These are phyloP conservation scores for Lasiurus borealis DNA, from an alignment of 2,113 vertebrate genomes.

Conservation along the genomic window DNA sequence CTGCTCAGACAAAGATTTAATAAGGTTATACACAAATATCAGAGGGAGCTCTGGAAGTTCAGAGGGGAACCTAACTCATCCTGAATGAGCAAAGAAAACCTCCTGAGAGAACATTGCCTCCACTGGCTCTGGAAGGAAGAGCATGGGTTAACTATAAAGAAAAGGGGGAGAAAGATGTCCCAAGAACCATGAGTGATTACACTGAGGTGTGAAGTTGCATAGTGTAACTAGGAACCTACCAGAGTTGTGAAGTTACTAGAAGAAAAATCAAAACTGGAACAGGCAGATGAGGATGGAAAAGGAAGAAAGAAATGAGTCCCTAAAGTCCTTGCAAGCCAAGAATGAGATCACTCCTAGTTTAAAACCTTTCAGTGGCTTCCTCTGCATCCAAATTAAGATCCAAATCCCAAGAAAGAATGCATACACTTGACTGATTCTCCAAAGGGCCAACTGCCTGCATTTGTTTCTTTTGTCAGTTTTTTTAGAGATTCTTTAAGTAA, in stretches of 20 bases:
- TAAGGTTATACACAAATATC: neutral
- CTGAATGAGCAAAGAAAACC: neutral
- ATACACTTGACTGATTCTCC: neutral
- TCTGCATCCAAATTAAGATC: slow-evolving; percentile 16
- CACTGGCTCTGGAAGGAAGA: neutral
- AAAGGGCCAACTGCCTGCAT: neutral
- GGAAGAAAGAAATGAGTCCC: neutral
- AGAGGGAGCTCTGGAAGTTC: neutral
- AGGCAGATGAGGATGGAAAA: neutral
- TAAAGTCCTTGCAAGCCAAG: slow-evolving; percentile 41
- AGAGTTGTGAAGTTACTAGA: neutral
- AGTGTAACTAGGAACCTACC: neutral
- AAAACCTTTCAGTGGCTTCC: neutral
- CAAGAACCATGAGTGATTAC: neutral
- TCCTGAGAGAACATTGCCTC: neutral
- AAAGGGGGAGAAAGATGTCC: neutral
- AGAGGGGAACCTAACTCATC: neutral
- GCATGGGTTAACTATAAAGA: neutral
- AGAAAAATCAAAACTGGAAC: slow-evolving; percentile 13
- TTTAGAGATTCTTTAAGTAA: slow-evolving; percentile 38
- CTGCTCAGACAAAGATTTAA: neutral
- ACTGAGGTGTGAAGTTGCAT: too few species aligned
- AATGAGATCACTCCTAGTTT: slow-evolving; percentile 38
- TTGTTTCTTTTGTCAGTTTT: neutral
- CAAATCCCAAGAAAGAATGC: neutral